Conservation (phyloP, 1,140 invertebrate species). For the Habropoda laboriosa region DNA sequence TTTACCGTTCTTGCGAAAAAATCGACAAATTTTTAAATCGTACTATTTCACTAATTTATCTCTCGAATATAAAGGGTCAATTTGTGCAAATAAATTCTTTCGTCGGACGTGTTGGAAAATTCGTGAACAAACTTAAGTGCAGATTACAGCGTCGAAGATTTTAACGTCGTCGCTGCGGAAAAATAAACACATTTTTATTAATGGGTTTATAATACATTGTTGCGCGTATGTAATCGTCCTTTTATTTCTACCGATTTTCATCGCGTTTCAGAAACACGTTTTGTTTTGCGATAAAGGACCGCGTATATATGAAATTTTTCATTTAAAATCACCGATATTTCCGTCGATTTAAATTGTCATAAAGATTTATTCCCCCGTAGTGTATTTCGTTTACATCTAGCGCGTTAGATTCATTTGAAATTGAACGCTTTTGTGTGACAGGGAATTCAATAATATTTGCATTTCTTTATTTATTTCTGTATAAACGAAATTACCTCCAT, state of each 20-base stretch:
- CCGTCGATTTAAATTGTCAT: neutral
- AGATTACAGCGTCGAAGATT: neutral
- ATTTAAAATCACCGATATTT: neutral
- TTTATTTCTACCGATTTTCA: neutral
- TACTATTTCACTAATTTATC: too few species aligned
- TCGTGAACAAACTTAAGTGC: neutral
- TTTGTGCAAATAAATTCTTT: too few species aligned
- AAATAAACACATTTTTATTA: neutral
- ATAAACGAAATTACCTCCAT: neutral
- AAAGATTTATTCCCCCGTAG: neutral
- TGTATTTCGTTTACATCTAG: neutral
- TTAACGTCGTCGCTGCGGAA: too few species aligned
- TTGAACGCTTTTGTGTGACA: neutral
- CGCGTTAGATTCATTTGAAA: neutral
- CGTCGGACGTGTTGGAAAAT: neutral
- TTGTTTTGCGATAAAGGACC: neutral
- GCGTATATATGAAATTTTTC: constrained; percentile 4
- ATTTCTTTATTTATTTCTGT: neutral
- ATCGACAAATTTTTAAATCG: too few species aligned
- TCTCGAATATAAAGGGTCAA: too few species aligned
- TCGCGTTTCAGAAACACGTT: neutral
- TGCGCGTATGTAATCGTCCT: neutral
- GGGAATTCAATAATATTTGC: neutral
- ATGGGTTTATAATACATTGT: neutral
- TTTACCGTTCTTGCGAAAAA: too few species aligned